Base-by-base conservation (phyloP, 2,888 invertebrate genomes). In the Icerya purchasi region DNA sequence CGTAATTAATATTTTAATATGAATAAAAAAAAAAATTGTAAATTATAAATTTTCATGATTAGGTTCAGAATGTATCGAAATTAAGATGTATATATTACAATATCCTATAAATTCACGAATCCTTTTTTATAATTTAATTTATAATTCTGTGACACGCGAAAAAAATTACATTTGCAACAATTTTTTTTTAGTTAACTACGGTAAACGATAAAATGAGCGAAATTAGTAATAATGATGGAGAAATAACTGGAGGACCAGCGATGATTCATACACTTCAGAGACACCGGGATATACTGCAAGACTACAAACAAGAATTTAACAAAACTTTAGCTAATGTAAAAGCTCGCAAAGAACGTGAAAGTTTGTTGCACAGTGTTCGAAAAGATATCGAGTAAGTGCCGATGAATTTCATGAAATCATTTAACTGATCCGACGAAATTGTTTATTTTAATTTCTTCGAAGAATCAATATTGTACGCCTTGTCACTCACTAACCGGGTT, bases 221-320 rank as follows among this genome's bases (percentile, higher is more conserved):
- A 67, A 77, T 89, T 62, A 80, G 84, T 22, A 79, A 77, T 61
- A 85, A 85, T 21, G 59, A 63, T 2, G 65, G 65, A 52, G 75
- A 73, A 63, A 84, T 90, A 25, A n/a, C n/a, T n/a, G 89, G 91
- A 0, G 75, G 73, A 63, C 84, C 90, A 49, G 89, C 92, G 1
- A 84, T 90, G 69, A 77, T 89, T 68, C 96, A 96, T 71, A 97
- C 93, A 0, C 77, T 96, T 64, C 91, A 94, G 71, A 78, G 97
- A 58, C 97, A 97, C 70, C 79, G 89, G 66, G 97, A 97, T 72
- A 98, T 98, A 67, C 77, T 97, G 49, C 86, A 84, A 72, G 96
- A 96, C 68, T 91, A 97, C 70, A 83, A 84, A 54, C 82, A 90
- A 68, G 97, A 97, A 73, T 97, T 89, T 70, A 81, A 83, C 58